Conservation (phyloP, 2,888 invertebrate genomes). For the Brenthis ino region DNA sequence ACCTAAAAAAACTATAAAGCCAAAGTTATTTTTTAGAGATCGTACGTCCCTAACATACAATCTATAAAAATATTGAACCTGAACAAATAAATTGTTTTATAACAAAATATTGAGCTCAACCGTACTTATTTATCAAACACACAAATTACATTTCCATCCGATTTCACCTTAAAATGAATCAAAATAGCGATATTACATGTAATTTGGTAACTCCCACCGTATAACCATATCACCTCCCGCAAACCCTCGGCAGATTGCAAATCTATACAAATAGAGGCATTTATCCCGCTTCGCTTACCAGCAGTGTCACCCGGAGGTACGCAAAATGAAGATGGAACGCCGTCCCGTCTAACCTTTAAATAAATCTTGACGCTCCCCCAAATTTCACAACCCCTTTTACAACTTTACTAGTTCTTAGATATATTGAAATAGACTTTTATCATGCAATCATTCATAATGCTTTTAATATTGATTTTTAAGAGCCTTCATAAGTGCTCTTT, state of each 20-base stretch:
- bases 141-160: constrained; percentile 8
- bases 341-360: constrained; percentile 46
- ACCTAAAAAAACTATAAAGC: no score
- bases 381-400: constrained; percentile 36
- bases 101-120: neutral
- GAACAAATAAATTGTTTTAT: neutral
- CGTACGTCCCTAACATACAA: no score
- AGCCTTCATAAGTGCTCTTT: neutral
- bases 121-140: constrained; percentile 1
- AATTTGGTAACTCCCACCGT: constrained; percentile 28
- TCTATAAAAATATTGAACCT: no score
- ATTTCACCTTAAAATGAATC: constrained; percentile 15
- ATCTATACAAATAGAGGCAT: constrained; percentile 59
- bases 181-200: constrained; percentile 24
- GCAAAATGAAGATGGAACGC: constrained; percentile 52
- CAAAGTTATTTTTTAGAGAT: no score
- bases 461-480: neutral
- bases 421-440: neutral
- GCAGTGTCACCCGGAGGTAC: constrained; percentile 44
- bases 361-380: constrained; percentile 46
- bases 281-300: constrained; percentile 47
- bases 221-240: constrained; percentile 30
- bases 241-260: constrained; percentile 44
- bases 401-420: constrained; percentile 23
- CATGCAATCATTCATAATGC: neutral